Percentiles rank a stretch among this genome's conserved stretches.
Evolutionary conservation across 2,888 invertebrate species (phyloP).

Genomic region (Pammene aurita): DNA sequence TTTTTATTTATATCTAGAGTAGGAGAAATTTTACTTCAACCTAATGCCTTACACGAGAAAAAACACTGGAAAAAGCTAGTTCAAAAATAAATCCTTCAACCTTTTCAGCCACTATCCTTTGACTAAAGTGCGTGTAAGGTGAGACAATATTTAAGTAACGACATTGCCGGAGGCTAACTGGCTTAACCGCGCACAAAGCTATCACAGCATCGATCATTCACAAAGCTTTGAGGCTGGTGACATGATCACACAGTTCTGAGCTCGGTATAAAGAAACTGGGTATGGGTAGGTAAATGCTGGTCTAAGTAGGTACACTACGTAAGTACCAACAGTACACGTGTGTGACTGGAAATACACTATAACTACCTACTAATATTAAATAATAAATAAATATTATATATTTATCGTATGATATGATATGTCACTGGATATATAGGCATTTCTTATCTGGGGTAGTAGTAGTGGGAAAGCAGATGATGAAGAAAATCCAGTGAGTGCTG

Average conservation of each 20-base stretch:
- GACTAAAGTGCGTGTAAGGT: slow-evolving; percentile 30
- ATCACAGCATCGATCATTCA: slow-evolving; percentile 77
- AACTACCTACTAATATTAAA: too few relatives aligned
- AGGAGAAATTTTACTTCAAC: too few relatives aligned
- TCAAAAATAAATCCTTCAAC: slow-evolving; percentile 7
- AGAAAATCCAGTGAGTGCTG: too few relatives aligned
- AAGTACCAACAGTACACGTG: too few relatives aligned
- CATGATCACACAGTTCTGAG: slow-evolving; percentile 29
- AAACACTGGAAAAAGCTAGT: neutral
- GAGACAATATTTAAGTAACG: slow-evolving; percentile 52
- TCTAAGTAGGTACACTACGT: neutral
- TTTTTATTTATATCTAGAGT: too few relatives aligned
- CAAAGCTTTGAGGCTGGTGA: slow-evolving; percentile 55
- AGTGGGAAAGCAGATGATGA: too few relatives aligned
- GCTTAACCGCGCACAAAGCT: slow-evolving; percentile 72
- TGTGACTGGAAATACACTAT: too few relatives aligned
- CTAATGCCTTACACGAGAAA: neutral
- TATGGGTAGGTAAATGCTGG: neutral
- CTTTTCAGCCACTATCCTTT: slow-evolving; percentile 24
- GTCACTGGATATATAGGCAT: too few relatives aligned
- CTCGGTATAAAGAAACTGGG: neutral
- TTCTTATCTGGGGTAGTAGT: too few relatives aligned
- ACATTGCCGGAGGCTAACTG: slow-evolving; percentile 72
- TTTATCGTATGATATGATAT: too few relatives aligned
- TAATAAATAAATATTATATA: too few relatives aligned